Conservation (phyloP, 2,888 invertebrate genomes). For the Sarcophaga subvicina region DNA sequence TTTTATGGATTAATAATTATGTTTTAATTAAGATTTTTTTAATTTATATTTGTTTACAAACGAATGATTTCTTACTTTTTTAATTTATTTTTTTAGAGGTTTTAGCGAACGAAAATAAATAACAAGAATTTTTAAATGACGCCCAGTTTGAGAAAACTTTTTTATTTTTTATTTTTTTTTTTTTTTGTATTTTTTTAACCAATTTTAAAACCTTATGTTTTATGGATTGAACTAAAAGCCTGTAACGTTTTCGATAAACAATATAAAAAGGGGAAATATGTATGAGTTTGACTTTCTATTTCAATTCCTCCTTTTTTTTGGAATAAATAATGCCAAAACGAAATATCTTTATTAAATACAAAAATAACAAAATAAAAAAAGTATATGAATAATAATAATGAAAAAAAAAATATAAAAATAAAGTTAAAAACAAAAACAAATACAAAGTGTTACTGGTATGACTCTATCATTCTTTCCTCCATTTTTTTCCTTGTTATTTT, state of each 20-base stretch:
- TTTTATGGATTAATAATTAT: neutral
- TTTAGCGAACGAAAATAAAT: neutral
- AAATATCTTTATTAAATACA: neutral
- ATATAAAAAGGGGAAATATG: constrained; percentile 13
- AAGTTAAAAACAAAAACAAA: constrained; percentile 48
- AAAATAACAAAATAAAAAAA: constrained; percentile 4
- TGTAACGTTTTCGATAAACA: constrained; percentile 65
- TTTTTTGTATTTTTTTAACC: constrained; percentile 58
- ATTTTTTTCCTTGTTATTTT: neutral
- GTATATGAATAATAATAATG: neutral
- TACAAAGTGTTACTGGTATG: constrained; percentile 60
- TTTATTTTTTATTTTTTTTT: constrained; percentile 29
- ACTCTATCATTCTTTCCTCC: constrained; percentile 24
- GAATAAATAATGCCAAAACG: constrained; percentile 29
- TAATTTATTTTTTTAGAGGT: neutral
- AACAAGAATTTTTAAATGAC: neutral
- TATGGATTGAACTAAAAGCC: constrained; percentile 65
- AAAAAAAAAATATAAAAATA: neutral
- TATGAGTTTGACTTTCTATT: neutral
- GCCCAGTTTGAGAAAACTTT: neutral
- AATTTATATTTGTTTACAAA: neutral
- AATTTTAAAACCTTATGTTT: constrained; percentile 24
- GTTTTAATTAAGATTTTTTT: neutral
- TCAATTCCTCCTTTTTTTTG: constrained; percentile 33
- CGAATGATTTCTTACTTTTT: neutral